Evolutionary conservation across 2,888 invertebrate species (phyloP), one percentile per base, ranked within the genome.

Genomic region (Steinernema hermaphroditum): DNA sequence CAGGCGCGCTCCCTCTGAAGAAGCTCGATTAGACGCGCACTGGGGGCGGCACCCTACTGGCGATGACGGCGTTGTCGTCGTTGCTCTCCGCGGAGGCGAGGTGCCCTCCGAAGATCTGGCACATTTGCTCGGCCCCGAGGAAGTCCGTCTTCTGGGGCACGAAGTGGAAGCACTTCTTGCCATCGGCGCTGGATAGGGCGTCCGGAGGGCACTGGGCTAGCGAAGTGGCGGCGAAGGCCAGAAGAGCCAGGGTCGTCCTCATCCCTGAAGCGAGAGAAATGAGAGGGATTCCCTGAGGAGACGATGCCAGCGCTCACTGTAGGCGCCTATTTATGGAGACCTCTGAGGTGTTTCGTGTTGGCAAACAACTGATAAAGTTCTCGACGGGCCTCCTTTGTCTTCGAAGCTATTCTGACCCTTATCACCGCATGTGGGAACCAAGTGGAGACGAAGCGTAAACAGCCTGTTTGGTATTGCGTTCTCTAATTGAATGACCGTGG

Each of bases 91-190:
- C 24, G 8, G 50, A 50, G 2, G 50, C 50, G 22, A 50, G 24
- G 50, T 50, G 19, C 9, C 50, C 50, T 22, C 50, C 50, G 12
- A 50, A 50, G 50, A 50, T 50, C 24, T 50, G n/a, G 24, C 50
- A 50, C 2, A 50, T 19, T 24, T 50, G 22, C 24, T 24, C 50
- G 50, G 50, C 50, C 6, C 50, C 50, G 12, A 50, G 12, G 50
- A 50, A 50, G 50, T 50, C 50, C 50, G 50, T 22, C 19, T 50
- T 50, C 50, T 50, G 50, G 2, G 50, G 50, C 19, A 50, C 24
- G 22, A 50, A 50, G 50, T 12, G 12, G 50, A 50, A 50, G 50
- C 50, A 50, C 22, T 9, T 50, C 22, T 19, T 1, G 9, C 22
- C 50, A 22, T 50, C 50, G 2, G 50, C n/a, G 12, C 50, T 50